These are phyloP conservation scores for Tipula vernalis DNA, from an alignment of 2,888 invertebrate genomes.

Conservation along the genomic window DNA sequence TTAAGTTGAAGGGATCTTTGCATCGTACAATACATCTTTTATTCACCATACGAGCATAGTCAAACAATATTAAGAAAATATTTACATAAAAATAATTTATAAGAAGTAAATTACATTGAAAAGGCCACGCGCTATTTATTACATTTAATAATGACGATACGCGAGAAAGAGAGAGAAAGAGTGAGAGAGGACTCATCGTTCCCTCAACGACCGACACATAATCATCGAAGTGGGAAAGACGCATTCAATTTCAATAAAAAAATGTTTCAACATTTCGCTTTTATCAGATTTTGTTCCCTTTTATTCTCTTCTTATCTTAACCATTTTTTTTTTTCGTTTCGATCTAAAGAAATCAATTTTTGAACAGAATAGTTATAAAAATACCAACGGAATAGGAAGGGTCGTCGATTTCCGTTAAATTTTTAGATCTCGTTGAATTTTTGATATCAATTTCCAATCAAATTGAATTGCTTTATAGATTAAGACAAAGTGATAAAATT, in stretches of 20 bases:
- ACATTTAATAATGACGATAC: neutral
- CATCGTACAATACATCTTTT: neutral
- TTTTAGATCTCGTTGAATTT: neutral
- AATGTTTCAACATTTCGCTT: neutral
- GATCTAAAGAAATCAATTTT: neutral
- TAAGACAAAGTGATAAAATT: neutral
- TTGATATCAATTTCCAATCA: neutral
- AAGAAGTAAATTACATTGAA: neutral
- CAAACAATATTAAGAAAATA: neutral
- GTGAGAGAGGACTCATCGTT: neutral
- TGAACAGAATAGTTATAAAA: neutral
- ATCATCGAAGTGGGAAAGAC: neutral
- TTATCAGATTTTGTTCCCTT: neutral
- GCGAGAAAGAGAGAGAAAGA: neutral
- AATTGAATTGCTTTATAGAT: neutral
- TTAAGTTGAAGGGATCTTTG: neutral
- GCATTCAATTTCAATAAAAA: neutral
- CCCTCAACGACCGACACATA: neutral
- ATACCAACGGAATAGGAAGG: neutral
- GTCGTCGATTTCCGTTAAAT: neutral
- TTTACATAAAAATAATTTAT: neutral
- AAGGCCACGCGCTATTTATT: neutral
- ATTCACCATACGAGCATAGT: neutral
- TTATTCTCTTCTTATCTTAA: neutral
- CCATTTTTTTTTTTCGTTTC: neutral